A percentile compares a stretch with the other conserved stretches of the same genome.
These are phyloP conservation scores for Entomobrya proxima DNA, from an alignment of 2,888 invertebrate genomes.

Conservation along the genomic window DNA sequence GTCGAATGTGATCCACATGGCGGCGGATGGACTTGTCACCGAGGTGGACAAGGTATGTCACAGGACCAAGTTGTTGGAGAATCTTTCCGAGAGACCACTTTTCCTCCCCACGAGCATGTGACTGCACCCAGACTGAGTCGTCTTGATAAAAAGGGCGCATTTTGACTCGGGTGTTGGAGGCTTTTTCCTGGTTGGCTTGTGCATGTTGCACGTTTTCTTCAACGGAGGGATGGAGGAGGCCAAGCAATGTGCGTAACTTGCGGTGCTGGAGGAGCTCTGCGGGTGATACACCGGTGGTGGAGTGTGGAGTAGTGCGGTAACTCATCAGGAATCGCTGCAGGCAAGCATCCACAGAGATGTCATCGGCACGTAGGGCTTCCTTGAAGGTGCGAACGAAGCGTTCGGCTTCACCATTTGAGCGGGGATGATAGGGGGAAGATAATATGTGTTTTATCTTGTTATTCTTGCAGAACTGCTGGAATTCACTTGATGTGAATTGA, in stretches of 20 bases:
- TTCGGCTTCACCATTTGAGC: too few relatives aligned
- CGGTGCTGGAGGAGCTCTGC: slow-evolving; percentile 29
- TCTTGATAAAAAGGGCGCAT: too few relatives aligned
- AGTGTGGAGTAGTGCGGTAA: slow-evolving; percentile 39
- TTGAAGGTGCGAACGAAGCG: too few relatives aligned
- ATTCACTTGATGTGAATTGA: slow-evolving; percentile 55
- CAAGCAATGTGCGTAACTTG: slow-evolving; percentile 15
- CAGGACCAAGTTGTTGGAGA: too few relatives aligned
- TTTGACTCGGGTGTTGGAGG: slow-evolving; percentile 12
- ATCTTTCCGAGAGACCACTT: too few relatives aligned
- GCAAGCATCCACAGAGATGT: slow-evolving; percentile 33
- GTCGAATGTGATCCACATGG: too few relatives aligned
- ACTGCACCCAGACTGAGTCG: too few relatives aligned
- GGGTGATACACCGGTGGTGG: slow-evolving; percentile 47
- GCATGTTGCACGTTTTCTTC: not conserved
- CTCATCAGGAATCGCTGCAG: slow-evolving; percentile 39
- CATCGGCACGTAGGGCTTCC: too few relatives aligned
- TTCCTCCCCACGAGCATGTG: too few relatives aligned
- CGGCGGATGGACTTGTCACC: too few relatives aligned
- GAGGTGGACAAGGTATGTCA: too few relatives aligned
- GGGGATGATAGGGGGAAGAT: too few relatives aligned
- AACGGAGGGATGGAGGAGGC: slow-evolving; percentile 19
- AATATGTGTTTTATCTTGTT: slow-evolving; percentile 45
- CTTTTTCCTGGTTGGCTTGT: slow-evolving; percentile 10
- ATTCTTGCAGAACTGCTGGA: slow-evolving; percentile 28